Conservation (phyloP, 1,140 invertebrate species). For the Homalodisca vitripennis region DNA sequence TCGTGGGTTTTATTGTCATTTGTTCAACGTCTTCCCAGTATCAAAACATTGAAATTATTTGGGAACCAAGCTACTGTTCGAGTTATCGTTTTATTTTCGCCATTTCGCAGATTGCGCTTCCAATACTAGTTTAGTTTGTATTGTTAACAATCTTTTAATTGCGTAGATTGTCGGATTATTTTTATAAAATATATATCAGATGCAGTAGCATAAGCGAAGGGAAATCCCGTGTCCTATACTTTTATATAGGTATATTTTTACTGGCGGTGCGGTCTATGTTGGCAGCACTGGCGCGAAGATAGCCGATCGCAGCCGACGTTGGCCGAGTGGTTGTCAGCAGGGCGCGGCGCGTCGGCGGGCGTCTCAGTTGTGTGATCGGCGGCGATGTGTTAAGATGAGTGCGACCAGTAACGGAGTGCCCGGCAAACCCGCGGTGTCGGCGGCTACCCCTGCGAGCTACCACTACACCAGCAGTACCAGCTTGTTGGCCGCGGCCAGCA, state of each 20-base stretch:
- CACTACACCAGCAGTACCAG: constrained; percentile 51
- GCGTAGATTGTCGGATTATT: background rate
- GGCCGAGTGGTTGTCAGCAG: background rate
- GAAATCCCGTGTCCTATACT: background rate
- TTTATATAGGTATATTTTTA: background rate
- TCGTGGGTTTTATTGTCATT: too few species aligned
- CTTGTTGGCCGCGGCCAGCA: constrained; percentile 36
- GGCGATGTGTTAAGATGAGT: constrained; percentile 11
- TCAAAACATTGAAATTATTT: too few species aligned
- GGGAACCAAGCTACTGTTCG: too few species aligned
- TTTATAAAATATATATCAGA: background rate
- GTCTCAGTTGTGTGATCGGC: background rate
- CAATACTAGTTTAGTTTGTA: too few species aligned
- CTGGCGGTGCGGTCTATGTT: background rate
- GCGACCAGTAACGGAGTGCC: constrained; percentile 28
- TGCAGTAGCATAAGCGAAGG: background rate
- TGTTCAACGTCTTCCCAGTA: too few species aligned
- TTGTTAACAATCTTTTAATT: too few species aligned
- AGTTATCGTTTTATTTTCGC: too few species aligned
- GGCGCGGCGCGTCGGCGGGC: background rate
- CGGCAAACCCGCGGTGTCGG: constrained; percentile 23
- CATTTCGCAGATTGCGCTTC: too few species aligned
- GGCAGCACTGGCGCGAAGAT: background rate
- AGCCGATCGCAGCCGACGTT: background rate
- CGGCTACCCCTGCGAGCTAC: constrained; percentile 45